Base-by-base conservation (phyloP, 2,797 vertebrate species). In the Lateolabrax maculatus region DNA sequence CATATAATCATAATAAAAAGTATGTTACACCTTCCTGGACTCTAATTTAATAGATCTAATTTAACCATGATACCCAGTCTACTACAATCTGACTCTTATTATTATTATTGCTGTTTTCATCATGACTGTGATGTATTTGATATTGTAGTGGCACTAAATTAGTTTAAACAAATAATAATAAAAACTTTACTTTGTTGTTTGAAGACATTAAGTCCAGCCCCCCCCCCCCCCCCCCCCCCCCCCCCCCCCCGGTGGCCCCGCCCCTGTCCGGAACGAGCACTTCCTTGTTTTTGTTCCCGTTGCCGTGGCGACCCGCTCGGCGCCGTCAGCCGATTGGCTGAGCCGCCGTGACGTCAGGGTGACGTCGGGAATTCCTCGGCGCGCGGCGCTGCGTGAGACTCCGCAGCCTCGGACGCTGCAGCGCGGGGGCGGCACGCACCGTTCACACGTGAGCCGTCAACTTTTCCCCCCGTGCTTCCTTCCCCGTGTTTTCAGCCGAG, bases 351-450 rank as follows among this genome's bases (percentile, higher is more conserved):
- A 94, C 93, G 71, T 93, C 77, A 83, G 23, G 0, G 49, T 13
- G 71, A 72, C 61, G 41, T 68, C 83, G 93, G 94, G 94, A 93
- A 93, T 95, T 86, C 94, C 93, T 89, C 78, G 88, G 86, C 83
- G 71, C 13, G 73, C 15, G 37, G 68, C 34, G 71, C 66, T 68
- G 48, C 48, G 64, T 52, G 74, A 68, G 67, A 66, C 75, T 31
- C 9, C 69, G 39, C 41, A 77, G 83, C 79, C 39, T 31, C 55
- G 37, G 66, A 63, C 64, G 0, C 70, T 15, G 70, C 72, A 16
- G 65, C 57, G 65, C 68, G 48, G 75, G 41, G 48, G 31, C 69
- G 1, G 85, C 90, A 91, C 90, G 90, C 46, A 90, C 68, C 48
- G 31, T 2, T 2, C 51, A 88, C 90, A 92, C 89, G 91, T 92